These are phyloP conservation scores for human DNA, from an alignment of 2,113 vertebrate genomes.

Conservation along the genomic window DNA sequence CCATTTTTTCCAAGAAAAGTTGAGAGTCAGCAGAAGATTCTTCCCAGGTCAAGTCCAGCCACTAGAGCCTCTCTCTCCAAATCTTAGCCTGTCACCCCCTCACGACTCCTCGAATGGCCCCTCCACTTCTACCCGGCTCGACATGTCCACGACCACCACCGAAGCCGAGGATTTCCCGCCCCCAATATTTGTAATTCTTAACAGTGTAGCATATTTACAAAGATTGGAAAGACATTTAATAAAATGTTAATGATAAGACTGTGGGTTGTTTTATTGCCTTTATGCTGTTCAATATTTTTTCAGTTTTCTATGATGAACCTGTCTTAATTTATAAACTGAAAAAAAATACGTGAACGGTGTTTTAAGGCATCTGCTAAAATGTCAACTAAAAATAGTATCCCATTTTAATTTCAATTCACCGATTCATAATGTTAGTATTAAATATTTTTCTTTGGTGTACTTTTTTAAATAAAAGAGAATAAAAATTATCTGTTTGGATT, in stretches of 20 bases:
- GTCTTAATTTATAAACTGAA: neutral
- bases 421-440: neutral
- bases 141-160: constrained; percentile 61
- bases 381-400: neutral
- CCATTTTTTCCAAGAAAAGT: constrained; percentile 64
- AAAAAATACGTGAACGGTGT: neutral
- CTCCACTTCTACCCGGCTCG: neutral
- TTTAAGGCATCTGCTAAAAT: neutral
- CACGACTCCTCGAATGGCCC: constrained; percentile 2
- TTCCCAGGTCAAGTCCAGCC: neutral
- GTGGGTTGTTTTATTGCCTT: neutral
- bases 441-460: neutral
- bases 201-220: neutral
- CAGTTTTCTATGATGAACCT: neutral
- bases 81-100: neutral
- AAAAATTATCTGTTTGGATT: neutral
- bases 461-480: neutral
- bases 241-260: neutral
- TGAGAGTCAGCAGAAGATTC: constrained; percentile 39
- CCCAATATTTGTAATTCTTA: neutral
- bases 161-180: constrained; percentile 8
- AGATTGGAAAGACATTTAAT: too few species aligned
- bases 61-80: neutral
- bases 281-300: neutral
- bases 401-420: neutral